Evolutionary conservation across 1,140 invertebrate species (phyloP), one percentile per base, ranked within the genome.

Genomic region (Camponotus pennsylvanicus): DNA sequence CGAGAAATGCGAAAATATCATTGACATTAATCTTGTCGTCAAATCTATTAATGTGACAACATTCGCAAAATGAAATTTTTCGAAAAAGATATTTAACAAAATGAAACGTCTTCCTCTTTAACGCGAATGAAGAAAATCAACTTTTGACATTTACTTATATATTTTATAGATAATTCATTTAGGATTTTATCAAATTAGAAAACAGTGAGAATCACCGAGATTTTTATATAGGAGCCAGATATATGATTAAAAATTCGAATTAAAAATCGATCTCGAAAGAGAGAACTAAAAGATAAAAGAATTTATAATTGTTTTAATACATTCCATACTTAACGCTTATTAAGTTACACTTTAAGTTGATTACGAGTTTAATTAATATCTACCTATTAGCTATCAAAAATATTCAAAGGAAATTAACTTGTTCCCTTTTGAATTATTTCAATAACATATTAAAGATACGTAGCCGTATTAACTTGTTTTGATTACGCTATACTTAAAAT

Each of bases 51-150:
- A 80, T 59, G 15, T 34, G 13, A 45, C 13, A 15, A 4, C 15
- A 40, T 55, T n/a, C 8, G 3, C 27, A 40, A 32, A 79, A 6
- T 9, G 7, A 80, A 34, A 57, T 32, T 42, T 18, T 32, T 64
- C 6, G 27, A 8, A 66, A 79, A 5, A 67, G 13, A 55, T 27
- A 15, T 55, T 2, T 66, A 55, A 78, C 9, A 2, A 64, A 5
- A 7, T 21, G 66, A 27, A 27, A 52, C 2, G 8, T 80, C 45
- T 32, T 32, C 21, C 0, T 55, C 0, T 18, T 71, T 45, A 6
- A 13, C 42, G 27, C 69, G 69, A 71, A 27, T 57, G 13, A 67
- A 11, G 75, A 77, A 67, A 79, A 66, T 78, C 0, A 78, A 34
- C 7, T 67, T 42, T 37, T n/a, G 21, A 42, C 34, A 79, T 61